These are phyloP conservation scores for Drosophila guanche DNA, from an alignment of 1,140 invertebrate species.

Conservation along the genomic window DNA sequence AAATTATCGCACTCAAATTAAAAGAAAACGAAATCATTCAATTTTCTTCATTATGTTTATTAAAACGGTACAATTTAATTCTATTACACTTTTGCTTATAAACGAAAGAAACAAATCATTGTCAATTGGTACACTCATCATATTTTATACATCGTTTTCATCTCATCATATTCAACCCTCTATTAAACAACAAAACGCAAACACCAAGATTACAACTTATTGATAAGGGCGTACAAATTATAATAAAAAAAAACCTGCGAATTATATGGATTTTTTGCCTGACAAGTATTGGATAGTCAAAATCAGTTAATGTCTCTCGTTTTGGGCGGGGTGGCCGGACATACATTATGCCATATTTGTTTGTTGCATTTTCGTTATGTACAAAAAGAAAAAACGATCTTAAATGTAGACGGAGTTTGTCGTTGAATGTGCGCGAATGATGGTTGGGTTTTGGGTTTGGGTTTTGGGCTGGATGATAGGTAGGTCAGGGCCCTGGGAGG, in stretches of 20 bases:
- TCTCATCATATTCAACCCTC: conserved; percentile 54
- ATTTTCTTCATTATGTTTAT: conserved; percentile 69
- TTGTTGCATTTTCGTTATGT: conserved; percentile 56
- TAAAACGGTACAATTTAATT: conserved; percentile 81
- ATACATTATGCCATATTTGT: conserved; percentile 47
- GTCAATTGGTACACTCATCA: conserved; percentile 80
- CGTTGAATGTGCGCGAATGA: conserved; percentile 73
- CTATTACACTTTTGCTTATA: conserved; percentile 82
- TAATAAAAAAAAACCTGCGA: conserved; percentile 53
- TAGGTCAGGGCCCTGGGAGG: conserved; percentile 30
- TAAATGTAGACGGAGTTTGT: conserved; percentile 65
- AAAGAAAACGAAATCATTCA: neutral
- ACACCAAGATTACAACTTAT: conserved; percentile 71
- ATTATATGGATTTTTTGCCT: conserved; percentile 32
- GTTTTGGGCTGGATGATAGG: conserved; percentile 2
- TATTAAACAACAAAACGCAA: conserved; percentile 77
- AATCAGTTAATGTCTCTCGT: conserved; percentile 78
- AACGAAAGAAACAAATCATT: conserved; percentile 82
- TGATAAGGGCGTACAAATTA: conserved; percentile 56
- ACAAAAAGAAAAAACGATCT: conserved; percentile 69
- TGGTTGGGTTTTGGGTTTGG: conserved; percentile 25
- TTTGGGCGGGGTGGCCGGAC: conserved; percentile 11
- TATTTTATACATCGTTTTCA: conserved; percentile 78
- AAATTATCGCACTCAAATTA: too few relatives aligned
- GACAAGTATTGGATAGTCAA: conserved; percentile 60